These are phyloP conservation scores for Aplochiton taeniatus DNA, from an alignment of 2,797 vertebrate genomes.

Conservation along the genomic window DNA sequence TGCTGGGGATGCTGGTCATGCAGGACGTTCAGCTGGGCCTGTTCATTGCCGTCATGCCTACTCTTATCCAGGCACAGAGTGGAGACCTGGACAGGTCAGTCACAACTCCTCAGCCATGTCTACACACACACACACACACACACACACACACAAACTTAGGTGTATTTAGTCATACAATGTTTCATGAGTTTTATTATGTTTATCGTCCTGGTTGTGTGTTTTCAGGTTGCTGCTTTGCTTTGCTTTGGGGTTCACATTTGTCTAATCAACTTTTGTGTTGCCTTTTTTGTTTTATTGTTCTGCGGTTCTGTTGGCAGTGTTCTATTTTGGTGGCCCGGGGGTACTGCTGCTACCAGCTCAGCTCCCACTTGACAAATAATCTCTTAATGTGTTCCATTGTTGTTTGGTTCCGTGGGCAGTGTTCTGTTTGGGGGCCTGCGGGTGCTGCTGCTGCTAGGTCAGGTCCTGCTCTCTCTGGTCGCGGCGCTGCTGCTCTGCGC, in stretches of 20 bases:
- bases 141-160: neutral
- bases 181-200: no score
- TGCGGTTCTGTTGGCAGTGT: neutral
- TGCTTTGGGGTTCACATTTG: no score
- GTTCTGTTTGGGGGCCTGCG: constrained; percentile 81
- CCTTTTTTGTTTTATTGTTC: no score
- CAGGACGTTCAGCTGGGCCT: constrained; percentile 99
- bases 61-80: constrained; percentile 86
- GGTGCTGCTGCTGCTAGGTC: constrained; percentile 82
- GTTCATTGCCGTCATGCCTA: constrained; percentile 93
- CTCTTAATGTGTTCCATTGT: constrained; percentile 15
- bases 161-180: neutral
- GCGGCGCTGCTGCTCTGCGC: constrained; percentile 86
- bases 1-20: constrained; percentile 95
- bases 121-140: neutral
- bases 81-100: constrained; percentile 81
- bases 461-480: constrained; percentile 86
- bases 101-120: neutral
- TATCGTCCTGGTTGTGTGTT: no score
- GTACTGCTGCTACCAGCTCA: no score
- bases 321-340: neutral
- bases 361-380: no score
- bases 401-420: constrained; percentile 58
- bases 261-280: no score
- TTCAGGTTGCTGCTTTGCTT: no score